phyloP scores from a whole-genome alignment of 2,113 vertebrate species.

The Monopterus albus region DNA sequence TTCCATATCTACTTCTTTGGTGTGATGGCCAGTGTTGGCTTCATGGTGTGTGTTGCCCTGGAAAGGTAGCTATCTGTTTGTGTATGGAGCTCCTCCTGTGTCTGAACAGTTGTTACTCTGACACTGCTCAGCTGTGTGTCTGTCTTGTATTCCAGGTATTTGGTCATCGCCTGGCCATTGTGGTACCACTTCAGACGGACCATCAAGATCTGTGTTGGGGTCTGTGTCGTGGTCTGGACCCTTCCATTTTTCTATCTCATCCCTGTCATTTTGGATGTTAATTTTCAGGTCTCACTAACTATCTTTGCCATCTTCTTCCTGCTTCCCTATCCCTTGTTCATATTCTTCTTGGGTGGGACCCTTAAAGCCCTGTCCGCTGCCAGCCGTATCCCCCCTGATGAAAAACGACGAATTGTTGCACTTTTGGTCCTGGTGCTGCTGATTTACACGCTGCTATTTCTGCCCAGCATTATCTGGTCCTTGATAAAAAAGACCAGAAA shows the following conservation, averaged over 20 bases:
- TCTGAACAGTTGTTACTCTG: not conserved
- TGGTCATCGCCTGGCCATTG: slow-evolving; percentile 1
- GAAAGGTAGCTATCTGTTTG: slow-evolving; percentile 27
- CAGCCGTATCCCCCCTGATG: not conserved
- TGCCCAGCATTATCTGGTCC: not conserved
- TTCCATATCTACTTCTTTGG: accelerated
- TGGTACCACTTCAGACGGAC: not conserved
- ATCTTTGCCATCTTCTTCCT: not conserved
- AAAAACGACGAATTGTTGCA: slow-evolving; percentile 20
- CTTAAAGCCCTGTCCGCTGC: slow-evolving; percentile 11
- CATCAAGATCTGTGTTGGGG: not conserved
- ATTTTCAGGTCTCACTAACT: accelerated
- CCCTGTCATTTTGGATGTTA: accelerated
- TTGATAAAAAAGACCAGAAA: accelerated
- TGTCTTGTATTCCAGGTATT: slow-evolving; percentile 7
- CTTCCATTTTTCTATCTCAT: not conserved
- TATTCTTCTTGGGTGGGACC: slow-evolving; percentile 20
- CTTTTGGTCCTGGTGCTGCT: slow-evolving; percentile 14
- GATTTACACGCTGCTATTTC: slow-evolving; percentile 22
- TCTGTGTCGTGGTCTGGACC: slow-evolving; percentile 1
- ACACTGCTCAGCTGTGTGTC: not conserved
- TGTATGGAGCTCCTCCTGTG: not conserved
- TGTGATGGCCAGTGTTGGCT: not conserved
- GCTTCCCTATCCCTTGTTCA: slow-evolving; percentile 11
- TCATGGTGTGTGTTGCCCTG: slow-evolving; percentile 21